Evolutionary conservation across 2,888 invertebrate genomes (phyloP), one percentile per base, ranked within the genome.

Genomic region (Stenchaetothrips biformis): DNA sequence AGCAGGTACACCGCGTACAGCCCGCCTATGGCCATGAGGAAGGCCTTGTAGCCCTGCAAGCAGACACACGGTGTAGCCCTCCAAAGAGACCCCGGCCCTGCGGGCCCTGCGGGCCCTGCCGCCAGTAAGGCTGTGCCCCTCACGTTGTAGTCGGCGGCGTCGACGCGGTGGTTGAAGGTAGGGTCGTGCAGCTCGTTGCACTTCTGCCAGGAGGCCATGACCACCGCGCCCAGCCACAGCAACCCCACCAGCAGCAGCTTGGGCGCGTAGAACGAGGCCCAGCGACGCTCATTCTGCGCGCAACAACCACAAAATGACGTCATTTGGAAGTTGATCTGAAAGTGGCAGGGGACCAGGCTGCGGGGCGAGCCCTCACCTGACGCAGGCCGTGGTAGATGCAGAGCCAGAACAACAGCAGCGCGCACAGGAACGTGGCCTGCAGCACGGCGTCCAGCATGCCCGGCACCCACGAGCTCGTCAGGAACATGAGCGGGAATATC

Each of bases 311-410:
- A 85, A 85, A 81, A 82, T 79, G 81, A 48, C 37, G 48, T 21
- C 9, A 7, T 11, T 78, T 77, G 77, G n/a, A 67, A 67, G n/a
- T 67, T n/a, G 47, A 37, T n/a, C n/a, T n/a, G n/a, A n/a, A n/a
- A n/a, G n/a, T n/a, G n/a, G 8, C 53, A 59, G n/a, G 0, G 59
- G 37, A 4, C 37, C 48, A n/a, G 59, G 2, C 53, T 9, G 1
- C 53, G 6, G 13, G 3, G 53, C 6, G 13, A 7, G 53, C 53
- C 78, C 83, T 83, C 87, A 95, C 96, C 92, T 96, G 96, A 85
- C 98, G 89, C 59, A 98, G 89, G 2, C 98, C 98, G 86, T 99
- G 98, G 87, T 98, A 98, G 83, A 97, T 92, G 83, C 96, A 96
- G 21, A 99, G 90, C 98, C 98, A 98, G 85, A 97, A 98, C 85